Percentiles rank a stretch among this genome's conserved stretches.
Conservation (phyloP, 1,140 invertebrate genomes). For the Pogonognathellus flavescens region DNA sequence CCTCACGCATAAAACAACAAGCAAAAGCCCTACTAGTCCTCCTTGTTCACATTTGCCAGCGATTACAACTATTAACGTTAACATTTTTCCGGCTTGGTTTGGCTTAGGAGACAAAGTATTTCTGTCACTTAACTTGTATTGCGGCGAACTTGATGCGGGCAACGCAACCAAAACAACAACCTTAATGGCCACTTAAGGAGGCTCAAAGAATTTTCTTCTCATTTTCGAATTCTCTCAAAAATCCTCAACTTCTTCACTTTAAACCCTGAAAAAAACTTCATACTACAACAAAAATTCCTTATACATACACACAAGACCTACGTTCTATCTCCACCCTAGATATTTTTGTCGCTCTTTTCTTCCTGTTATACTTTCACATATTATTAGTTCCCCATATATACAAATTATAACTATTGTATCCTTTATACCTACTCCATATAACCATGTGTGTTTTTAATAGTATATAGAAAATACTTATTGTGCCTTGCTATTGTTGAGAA, state of each 20-base stretch:
- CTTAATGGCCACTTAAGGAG: not conserved
- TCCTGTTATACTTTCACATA: no score
- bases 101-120: constrained; percentile 12
- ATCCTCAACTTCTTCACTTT: not conserved
- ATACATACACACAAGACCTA: not conserved
- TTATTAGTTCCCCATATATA: no score
- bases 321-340: no score
- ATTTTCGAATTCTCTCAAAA: constrained; percentile 16
- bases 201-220: constrained; percentile 10
- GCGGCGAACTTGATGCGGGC: not conserved
- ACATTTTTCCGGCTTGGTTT: constrained; percentile 15
- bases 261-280: not conserved
- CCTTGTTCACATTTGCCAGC: not conserved
- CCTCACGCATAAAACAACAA: not conserved
- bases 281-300: not conserved
- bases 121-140: not conserved
- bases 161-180: constrained; percentile 1
- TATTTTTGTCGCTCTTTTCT: no score
- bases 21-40: not conserved
- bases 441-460: no score
- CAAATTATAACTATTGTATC: no score
- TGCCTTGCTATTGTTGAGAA: no score
- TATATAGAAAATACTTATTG: no score
- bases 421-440: no score
- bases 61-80: constrained; percentile 17